Conservation (phyloP, 2,797 vertebrate genomes). For the Rhinichthys osculus region DNA sequence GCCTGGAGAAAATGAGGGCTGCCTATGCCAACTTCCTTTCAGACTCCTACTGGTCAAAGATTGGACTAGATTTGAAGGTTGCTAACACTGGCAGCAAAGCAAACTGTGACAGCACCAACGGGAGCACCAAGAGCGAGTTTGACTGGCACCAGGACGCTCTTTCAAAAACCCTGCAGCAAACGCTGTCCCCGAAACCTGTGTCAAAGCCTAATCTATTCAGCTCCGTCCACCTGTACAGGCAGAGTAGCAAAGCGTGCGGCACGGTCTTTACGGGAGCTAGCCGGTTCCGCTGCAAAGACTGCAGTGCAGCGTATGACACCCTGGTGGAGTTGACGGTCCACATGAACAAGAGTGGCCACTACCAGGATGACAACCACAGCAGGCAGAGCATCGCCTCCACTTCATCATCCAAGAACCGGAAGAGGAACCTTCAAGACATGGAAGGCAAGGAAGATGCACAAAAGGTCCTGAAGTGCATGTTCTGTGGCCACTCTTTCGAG, state of each 20-base stretch:
- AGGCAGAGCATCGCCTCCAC: constrained; percentile 89
- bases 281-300: constrained; percentile 95
- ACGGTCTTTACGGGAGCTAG: constrained; percentile 96
- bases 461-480: constrained; percentile 99
- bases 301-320: constrained; percentile 96
- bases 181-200: constrained; percentile 84
- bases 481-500: constrained; percentile 98
- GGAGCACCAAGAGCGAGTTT: constrained; percentile 89
- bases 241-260: constrained; percentile 91
- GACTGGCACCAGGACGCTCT: constrained; percentile 98
- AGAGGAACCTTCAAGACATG: constrained; percentile 94
- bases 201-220: constrained; percentile 98
- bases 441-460: constrained; percentile 97
- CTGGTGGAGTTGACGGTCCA: constrained; percentile 96
- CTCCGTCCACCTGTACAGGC: constrained; percentile 96
- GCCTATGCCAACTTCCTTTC: constrained; percentile 98
- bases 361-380: constrained; percentile 96
- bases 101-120: constrained; percentile 92
- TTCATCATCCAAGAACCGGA: constrained; percentile 92
- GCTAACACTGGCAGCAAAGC: constrained; percentile 86
- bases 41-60: constrained; percentile 96
- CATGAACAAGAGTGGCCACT: constrained; percentile 98
- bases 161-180: constrained; percentile 96
- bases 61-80: constrained; percentile 92
- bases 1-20: constrained; percentile 97